Conservation (phyloP, 2,888 invertebrate species). For the Amorpha juglandis region DNA sequence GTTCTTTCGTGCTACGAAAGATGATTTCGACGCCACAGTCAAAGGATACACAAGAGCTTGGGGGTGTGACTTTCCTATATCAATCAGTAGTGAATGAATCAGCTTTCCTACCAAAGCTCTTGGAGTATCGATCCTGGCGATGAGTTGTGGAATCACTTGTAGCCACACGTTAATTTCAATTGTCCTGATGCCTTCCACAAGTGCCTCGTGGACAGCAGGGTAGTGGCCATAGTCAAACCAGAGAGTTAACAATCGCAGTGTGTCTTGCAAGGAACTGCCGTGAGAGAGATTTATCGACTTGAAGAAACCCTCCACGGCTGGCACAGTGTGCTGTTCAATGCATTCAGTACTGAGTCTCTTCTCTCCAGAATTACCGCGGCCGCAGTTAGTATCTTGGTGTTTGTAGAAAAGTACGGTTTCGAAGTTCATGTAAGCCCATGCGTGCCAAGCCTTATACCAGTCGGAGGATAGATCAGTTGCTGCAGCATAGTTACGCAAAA, state of each 20-base stretch:
- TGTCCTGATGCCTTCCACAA: slow-evolving; percentile 94
- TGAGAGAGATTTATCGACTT: slow-evolving; percentile 96
- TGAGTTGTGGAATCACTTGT: slow-evolving; percentile 99
- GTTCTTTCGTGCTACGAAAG: slow-evolving; percentile 91
- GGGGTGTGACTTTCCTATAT: slow-evolving; percentile 98
- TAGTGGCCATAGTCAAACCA: slow-evolving; percentile 99
- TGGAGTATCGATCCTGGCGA: slow-evolving; percentile 98
- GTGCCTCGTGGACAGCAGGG: slow-evolving; percentile 96
- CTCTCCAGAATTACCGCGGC: slow-evolving; percentile 52
- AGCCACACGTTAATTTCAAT: slow-evolving; percentile 99
- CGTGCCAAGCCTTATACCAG: slow-evolving; percentile 99
- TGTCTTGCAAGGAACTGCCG: slow-evolving; percentile 97
- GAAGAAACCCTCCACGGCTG: slow-evolving; percentile 98
- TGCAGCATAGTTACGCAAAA: slow-evolving; percentile 90
- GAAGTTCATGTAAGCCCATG: slow-evolving; percentile 99
- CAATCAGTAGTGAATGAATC: slow-evolving; percentile 96
- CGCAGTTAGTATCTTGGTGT: slow-evolving; percentile 67
- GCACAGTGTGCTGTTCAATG: slow-evolving; percentile 92
- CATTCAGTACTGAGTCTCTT: slow-evolving; percentile 72
- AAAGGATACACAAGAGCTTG: slow-evolving; percentile 98
- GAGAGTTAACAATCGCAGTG: slow-evolving; percentile 95
- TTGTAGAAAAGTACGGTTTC: slow-evolving; percentile 92
- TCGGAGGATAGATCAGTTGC: slow-evolving; percentile 93
- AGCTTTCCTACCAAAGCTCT: slow-evolving; percentile 93
- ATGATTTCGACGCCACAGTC: slow-evolving; percentile 98